Conservation (phyloP, 2,888 invertebrate species). For the Ennomos erosarius region DNA sequence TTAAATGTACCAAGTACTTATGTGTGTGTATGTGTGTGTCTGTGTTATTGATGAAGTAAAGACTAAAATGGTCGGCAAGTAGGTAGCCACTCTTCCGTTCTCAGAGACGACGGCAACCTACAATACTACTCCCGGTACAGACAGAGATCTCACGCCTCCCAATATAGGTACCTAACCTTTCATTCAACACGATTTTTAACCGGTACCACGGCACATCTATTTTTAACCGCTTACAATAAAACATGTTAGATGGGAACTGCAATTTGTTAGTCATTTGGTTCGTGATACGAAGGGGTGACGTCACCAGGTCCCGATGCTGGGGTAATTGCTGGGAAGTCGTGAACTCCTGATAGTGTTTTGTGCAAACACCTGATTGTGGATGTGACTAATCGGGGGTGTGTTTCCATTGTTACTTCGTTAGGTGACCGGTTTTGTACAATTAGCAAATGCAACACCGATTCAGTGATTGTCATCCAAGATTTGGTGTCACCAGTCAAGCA, state of each 20-base stretch:
- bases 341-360: constrained; percentile 68
- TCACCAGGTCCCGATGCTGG: constrained; percentile 52
- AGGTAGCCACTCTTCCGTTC: no score
- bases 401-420: constrained; percentile 50
- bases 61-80: no score
- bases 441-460: no score
- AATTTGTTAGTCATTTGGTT: constrained; percentile 61
- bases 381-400: constrained; percentile 72
- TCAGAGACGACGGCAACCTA: no score
- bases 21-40: no score
- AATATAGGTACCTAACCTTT: constrained; percentile 34
- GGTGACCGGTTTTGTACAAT: no score
- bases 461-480: no score
- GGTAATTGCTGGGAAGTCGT: constrained; percentile 68
- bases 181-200: constrained; percentile 40
- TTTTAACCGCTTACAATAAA: constrained; percentile 40
- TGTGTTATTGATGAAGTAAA: no score
- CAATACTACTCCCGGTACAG: constrained; percentile 1
- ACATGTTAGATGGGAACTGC: constrained; percentile 32
- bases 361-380: constrained; percentile 65
- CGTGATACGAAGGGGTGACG: constrained; percentile 66
- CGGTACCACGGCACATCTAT: constrained; percentile 36
- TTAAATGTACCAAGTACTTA: no score
- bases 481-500: no score
- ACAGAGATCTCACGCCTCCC: constrained; percentile 20